Conservation (phyloP, 37 sponge, comb jelly and placozoan species). For the Agelas oroides region DNA sequence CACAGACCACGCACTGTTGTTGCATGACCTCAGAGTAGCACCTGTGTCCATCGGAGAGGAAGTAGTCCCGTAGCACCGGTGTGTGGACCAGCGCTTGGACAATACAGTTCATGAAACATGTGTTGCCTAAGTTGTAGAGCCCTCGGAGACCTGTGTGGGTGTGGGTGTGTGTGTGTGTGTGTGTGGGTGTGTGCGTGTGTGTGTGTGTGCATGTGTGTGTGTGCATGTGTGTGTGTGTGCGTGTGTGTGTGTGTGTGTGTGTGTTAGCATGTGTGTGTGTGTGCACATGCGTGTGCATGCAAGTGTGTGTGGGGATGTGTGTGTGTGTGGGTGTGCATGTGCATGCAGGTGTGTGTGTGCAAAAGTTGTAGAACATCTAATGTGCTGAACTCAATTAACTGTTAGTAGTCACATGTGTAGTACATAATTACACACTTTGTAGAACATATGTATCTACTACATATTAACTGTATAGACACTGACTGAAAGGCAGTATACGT, state of each 20-base stretch:
- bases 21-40: constrained; percentile 71
- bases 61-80: constrained; percentile 94
- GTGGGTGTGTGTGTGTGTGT: constrained; percentile 3
- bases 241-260: constrained; percentile 18
- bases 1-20: constrained; percentile 90
- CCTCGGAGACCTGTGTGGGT: constrained; percentile 83
- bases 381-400: too few relatives aligned
- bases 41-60: constrained; percentile 92
- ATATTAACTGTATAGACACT: too few relatives aligned
- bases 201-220: constrained; percentile 15
- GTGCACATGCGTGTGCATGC: too few relatives aligned
- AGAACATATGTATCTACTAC: too few relatives aligned
- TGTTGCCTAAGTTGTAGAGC: constrained; percentile 95
- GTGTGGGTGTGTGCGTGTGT: constrained; percentile 5
- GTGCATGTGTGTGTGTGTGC: constrained; percentile 1
- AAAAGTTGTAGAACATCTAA: too few relatives aligned
- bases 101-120: constrained; percentile 99
- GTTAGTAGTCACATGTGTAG: too few relatives aligned
- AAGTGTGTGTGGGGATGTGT: too few relatives aligned
- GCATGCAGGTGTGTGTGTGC: too few relatives aligned
- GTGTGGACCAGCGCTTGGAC: constrained; percentile 95
- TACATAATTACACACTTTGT: too few relatives aligned
- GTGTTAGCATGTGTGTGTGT: not conserved
- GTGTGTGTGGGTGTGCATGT: too few relatives aligned
- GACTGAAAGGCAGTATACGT: too few relatives aligned